These are phyloP conservation scores for Dolichomitus sp. DNA, from an alignment of 2,888 invertebrate species.

Conservation along the genomic window DNA sequence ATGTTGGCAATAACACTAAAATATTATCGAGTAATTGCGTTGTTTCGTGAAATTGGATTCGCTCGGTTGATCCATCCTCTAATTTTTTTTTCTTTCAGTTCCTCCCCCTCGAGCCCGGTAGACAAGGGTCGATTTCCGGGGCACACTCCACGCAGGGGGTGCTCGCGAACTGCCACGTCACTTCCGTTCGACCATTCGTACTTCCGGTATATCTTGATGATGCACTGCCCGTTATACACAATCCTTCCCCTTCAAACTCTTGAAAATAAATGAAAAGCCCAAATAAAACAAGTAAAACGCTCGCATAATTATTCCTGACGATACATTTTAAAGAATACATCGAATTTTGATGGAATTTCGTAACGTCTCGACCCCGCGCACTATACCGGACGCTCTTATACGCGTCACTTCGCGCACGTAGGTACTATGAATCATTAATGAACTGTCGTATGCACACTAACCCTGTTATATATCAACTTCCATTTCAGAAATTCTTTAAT, in stretches of 20 bases:
- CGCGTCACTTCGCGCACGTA: constrained; percentile 29
- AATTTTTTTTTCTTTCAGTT: constrained; percentile 50
- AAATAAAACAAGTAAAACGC: not conserved
- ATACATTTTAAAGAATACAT: not conserved
- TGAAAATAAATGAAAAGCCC: constrained; percentile 4
- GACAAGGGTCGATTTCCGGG: constrained; percentile 78
- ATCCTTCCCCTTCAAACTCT: constrained; percentile 6
- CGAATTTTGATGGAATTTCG: constrained; percentile 29
- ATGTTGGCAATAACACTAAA: constrained; percentile 50
- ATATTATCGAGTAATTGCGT: constrained; percentile 74
- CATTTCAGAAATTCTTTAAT: not conserved
- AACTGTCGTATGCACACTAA: constrained; percentile 27
- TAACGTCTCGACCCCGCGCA: constrained; percentile 46
- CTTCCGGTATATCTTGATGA: constrained; percentile 68
- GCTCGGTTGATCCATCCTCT: constrained; percentile 66
- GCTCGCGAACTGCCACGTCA: constrained; percentile 77
- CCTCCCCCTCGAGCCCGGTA: constrained; percentile 49
- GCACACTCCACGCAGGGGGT: constrained; percentile 76
- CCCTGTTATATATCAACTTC: constrained; percentile 22
- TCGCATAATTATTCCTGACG: not conserved
- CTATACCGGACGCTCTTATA: constrained; percentile 52
- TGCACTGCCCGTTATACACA: constrained; percentile 60
- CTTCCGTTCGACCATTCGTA: constrained; percentile 76
- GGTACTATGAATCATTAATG: constrained; percentile 56
- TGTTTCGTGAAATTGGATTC: constrained; percentile 77